Base-by-base conservation (phyloP, 2,113 vertebrate genomes). In the Datnioides undecimradiatus region DNA sequence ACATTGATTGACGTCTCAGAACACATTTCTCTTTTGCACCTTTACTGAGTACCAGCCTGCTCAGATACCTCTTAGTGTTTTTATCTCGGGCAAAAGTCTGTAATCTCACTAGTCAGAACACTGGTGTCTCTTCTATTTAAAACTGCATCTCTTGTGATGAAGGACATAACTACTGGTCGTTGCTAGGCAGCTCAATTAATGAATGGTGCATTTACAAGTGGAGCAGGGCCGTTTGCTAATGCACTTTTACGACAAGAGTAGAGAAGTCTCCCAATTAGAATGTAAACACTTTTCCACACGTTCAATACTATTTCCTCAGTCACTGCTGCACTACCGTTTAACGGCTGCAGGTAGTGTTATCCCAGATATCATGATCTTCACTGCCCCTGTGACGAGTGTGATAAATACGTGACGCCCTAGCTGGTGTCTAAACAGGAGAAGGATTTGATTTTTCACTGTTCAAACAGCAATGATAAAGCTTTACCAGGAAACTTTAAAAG, bases 141-240 rank as follows among this genome's bases (percentile, higher is more conserved):
- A 79, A 75, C 33, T 70, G 71, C 76, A 80, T 83, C 38, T 80
- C 48, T 73, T 80, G 71, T 68, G 54, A 81, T 51, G 73, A 60
- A 36, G 72, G 80, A 80, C 74, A 59, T 79, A 73, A 80, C 80
- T 85, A 83, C 73, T 77, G 84, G 43, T 89, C 62, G 36, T 83
- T 65, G 52, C 84, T 85, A 82, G 71, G 80, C 64, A 77, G 88
- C 77, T 86, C 68, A 86, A 62, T 78, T 79, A 54, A 91, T 88
- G 76, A 81, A 89, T 90, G 87, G 81, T 86, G 87, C 89, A 91
- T 90, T 90, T 90, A 91, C 87, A 93, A 52, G 84, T 90, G 88
- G 82, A 88, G 73, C 72, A 69, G 65, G 70, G 78, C 65, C 13
- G 72, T 60, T 55, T 72, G 76, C 73, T 48, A 73, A 82, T 88